A percentile compares a stretch with the other conserved stretches of the same genome.
phyloP scores from a whole-genome alignment of 2,797 vertebrate species.

The Malurus splendens region DNA sequence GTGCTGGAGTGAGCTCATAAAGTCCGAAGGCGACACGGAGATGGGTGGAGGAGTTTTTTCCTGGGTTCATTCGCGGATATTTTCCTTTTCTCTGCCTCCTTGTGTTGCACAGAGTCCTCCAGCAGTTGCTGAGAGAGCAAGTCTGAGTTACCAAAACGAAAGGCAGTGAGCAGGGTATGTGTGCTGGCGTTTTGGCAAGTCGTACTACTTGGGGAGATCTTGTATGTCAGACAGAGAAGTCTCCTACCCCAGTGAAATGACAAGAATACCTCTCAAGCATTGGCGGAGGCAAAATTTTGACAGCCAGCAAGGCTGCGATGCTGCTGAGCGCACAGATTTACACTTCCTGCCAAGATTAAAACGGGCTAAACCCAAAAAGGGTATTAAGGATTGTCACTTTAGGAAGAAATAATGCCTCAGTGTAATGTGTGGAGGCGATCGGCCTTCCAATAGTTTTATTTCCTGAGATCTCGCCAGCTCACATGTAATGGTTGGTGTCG shows the following conservation, averaged over 20 bases:
- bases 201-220: conserved; percentile 40
- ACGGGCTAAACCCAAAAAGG: conserved; percentile 72
- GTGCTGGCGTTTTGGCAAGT: conserved; percentile 51
- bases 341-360: conserved; percentile 75
- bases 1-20: neutral
- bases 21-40: fast-evolving
- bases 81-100: neutral
- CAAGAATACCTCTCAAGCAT: conserved; percentile 68
- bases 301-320: conserved; percentile 70
- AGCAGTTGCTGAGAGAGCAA: neutral
- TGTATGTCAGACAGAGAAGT: conserved; percentile 64
- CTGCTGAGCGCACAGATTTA: conserved; percentile 71
- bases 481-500: fast-evolving
- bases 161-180: conserved; percentile 19
- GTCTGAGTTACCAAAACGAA: conserved; percentile 20
- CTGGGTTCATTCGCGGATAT: neutral
- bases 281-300: conserved; percentile 71
- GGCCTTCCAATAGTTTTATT: neutral
- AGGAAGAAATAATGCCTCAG: conserved; percentile 55
- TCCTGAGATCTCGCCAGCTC: neutral
- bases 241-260: conserved; percentile 67
- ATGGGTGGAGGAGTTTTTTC: neutral
- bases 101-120: neutral
- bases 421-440: neutral
- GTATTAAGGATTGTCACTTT: conserved; percentile 72